A percentile compares a stretch with the other conserved stretches of the same genome.
Evolutionary conservation across 2,113 vertebrate genomes (phyloP).

Genomic region (Varanus salvator): DNA sequence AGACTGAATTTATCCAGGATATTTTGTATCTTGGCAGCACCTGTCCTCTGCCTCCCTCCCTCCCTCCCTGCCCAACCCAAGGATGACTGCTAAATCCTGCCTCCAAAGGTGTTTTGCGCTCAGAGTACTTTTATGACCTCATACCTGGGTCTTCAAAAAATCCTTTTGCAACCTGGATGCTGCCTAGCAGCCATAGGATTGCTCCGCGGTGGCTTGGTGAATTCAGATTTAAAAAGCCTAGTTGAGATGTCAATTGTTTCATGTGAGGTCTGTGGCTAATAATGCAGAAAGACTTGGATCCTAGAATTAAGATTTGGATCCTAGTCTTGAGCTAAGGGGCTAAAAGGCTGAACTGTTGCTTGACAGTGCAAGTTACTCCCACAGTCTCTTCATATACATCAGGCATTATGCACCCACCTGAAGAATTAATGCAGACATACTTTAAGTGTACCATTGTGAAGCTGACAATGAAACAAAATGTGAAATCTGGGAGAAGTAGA

Average conservation of each 20-base stretch:
- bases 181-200: too few relatives aligned
- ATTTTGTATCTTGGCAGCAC: too few relatives aligned
- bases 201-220: background rate
- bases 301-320: background rate
- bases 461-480: background rate
- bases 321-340: background rate
- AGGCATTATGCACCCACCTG: background rate
- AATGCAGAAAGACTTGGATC: background rate
- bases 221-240: background rate
- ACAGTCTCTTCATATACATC: background rate
- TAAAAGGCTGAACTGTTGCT: background rate
- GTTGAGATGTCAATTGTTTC: background rate
- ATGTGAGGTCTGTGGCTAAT: background rate
- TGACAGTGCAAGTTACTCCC: background rate
- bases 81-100: too few relatives aligned
- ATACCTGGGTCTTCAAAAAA: too few relatives aligned
- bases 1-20: too few relatives aligned
- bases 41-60: too few relatives aligned
- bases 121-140: too few relatives aligned
- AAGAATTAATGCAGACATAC: background rate
- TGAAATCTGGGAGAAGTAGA: background rate
- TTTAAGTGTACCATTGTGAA: background rate
- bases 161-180: too few relatives aligned
- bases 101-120: too few relatives aligned
- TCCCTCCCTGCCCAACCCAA: too few relatives aligned